Evolutionary conservation across 2,113 vertebrate species (phyloP).

Genomic region (Paralichthys olivaceus): DNA sequence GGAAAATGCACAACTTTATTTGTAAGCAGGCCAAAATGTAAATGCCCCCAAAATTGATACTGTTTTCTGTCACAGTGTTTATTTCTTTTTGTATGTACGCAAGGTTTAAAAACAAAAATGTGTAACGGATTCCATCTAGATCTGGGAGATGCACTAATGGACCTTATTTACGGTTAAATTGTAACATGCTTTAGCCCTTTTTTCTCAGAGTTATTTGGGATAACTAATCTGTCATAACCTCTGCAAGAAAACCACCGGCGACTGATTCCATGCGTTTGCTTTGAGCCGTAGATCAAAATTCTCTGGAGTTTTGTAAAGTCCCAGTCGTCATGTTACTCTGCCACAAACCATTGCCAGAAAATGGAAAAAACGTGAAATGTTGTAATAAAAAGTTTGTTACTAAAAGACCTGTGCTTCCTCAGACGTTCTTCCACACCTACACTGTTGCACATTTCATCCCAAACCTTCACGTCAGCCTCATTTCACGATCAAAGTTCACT

Average conservation of each 20-base stretch:
- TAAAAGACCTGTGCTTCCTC: conserved; percentile 52
- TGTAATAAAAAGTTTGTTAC: conserved; percentile 86
- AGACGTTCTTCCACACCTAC: conserved; percentile 22
- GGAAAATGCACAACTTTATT: conserved; percentile 94
- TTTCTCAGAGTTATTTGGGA: conserved; percentile 54
- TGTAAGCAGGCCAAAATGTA: conserved; percentile 91
- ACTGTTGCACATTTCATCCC: too few species aligned
- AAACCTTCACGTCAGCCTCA: too few species aligned
- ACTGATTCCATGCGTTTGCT: conserved; percentile 68
- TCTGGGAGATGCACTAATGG: conserved; percentile 64
- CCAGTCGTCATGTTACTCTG: conserved; percentile 77
- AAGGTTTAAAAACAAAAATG: conserved; percentile 39
- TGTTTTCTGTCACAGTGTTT: conserved; percentile 64
- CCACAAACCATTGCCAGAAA: conserved; percentile 81
- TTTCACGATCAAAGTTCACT: background rate
- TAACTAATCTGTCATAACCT: conserved; percentile 56
- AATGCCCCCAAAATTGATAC: conserved; percentile 71
- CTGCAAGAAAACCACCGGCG: conserved; percentile 32
- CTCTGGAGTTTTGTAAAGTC: conserved; percentile 70
- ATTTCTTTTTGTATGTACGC: conserved; percentile 66
- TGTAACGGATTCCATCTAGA: conserved; percentile 71
- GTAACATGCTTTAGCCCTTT: conserved; percentile 40
- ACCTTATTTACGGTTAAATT: conserved; percentile 57
- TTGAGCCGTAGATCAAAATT: conserved; percentile 64
- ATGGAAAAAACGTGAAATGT: conserved; percentile 81